Base-by-base conservation (phyloP, 2,797 vertebrate genomes). In the Rhynchonycteris naso region DNA sequence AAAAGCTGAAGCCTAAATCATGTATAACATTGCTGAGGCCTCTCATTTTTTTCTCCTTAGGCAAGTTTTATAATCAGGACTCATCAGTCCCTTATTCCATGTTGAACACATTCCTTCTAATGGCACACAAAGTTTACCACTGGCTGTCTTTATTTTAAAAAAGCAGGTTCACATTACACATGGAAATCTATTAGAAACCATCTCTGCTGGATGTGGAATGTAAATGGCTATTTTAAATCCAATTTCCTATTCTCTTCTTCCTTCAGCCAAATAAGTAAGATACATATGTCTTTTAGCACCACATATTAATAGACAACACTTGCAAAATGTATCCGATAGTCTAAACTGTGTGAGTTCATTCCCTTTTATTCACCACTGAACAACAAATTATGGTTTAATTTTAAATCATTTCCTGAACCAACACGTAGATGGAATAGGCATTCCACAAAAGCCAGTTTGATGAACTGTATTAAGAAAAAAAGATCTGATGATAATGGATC, bases 401-500 rank as follows among this genome's bases (percentile, higher is more conserved):
- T 68, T 91, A 93, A 95, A 38, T 52, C 59, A 84, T 79, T 92
- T 96, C 90, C 92, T 38, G 90, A 94, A 79, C 28, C n/a, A 69
- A 96, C 75, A 76, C 33, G 79, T 79, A 72, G 47, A 75, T 12
- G 26, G 59, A 69, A 90, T 11, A 87, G 71, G 71, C 90, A 93
- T 85, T 80, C 63, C 78, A 76, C 87, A 92, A 93, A 95, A 93
- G 74, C 79, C 90, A 87, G 78, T 84, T 75, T 33, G 0, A 97
- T 87, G 78, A 88, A 92, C 82, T 94, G 22, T 79, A 94, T 78
- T 87, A 52, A 87, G 96, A 88, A 90, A 71, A 88, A 47, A 89
- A 93, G 43, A 93, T 75, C 18, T 69, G 83, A 96, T 0, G 4
- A 79, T 74, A 95, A 97, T 59, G 80, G 90, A 79, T n/a, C 80